phyloP scores from a whole-genome alignment of 2,888 invertebrate species.

The Meta bourneti region DNA sequence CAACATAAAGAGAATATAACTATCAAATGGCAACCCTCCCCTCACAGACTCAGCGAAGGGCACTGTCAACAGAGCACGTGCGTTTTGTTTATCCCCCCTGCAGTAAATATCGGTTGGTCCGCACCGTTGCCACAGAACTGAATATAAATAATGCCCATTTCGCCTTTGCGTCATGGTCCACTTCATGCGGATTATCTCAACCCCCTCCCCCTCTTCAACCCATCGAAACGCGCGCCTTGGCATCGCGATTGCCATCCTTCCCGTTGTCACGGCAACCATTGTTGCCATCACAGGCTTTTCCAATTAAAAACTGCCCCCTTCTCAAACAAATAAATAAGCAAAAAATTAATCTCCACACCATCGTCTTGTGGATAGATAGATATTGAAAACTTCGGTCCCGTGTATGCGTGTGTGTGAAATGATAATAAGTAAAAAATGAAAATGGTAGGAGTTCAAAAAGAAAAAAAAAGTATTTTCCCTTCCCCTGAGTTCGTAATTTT shows the following conservation, averaged over 20 bases:
- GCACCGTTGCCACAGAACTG: conserved; percentile 43
- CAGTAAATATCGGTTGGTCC: neutral
- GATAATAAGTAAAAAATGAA: conserved; percentile 66
- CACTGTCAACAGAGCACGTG: conserved; percentile 8
- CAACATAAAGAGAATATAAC: no score
- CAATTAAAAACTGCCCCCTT: conserved; percentile 73
- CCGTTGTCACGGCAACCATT: conserved; percentile 62
- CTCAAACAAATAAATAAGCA: conserved; percentile 59
- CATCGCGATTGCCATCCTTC: conserved; percentile 24
- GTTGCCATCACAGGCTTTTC: conserved; percentile 71
- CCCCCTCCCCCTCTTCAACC: neutral
- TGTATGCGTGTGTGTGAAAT: conserved; percentile 37
- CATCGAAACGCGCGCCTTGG: neutral
- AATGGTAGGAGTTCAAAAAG: conserved; percentile 22
- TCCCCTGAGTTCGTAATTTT: neutral
- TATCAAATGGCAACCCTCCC: neutral
- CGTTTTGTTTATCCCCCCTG: conserved; percentile 26
- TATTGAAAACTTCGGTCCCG: conserved; percentile 51
- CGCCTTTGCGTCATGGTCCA: conserved; percentile 58
- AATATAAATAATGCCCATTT: conserved; percentile 41
- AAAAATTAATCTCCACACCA: conserved; percentile 63
- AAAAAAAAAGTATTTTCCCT: conserved; percentile 23
- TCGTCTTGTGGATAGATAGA: conserved; percentile 28
- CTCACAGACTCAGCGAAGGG: neutral
- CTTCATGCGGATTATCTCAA: conserved; percentile 61